Evolutionary conservation across 2,888 invertebrate species (phyloP).

Genomic region (Trachelus troglodyta): DNA sequence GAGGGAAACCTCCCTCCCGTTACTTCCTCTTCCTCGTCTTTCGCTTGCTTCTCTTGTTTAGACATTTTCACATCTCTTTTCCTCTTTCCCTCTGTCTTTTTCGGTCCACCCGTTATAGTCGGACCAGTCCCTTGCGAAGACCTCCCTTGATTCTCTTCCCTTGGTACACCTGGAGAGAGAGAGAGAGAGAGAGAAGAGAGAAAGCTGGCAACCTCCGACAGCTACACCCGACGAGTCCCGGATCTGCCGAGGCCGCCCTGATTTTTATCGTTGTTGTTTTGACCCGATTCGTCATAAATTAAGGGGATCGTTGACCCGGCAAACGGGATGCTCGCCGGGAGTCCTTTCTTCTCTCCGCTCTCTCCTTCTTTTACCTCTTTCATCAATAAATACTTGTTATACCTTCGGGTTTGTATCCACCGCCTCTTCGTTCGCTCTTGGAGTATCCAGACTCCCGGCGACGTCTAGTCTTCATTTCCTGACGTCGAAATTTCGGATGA

Average conservation of each 20-base stretch:
- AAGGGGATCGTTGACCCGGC: constrained; percentile 6
- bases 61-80: not conserved
- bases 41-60: not conserved
- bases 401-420: not conserved
- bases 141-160: not conserved
- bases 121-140: constrained; percentile 4
- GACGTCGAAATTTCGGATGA: not conserved
- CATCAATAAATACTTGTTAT: not conserved
- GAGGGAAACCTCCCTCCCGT: constrained; percentile 43
- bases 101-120: not conserved
- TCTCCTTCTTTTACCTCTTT: not conserved
- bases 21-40: constrained; percentile 1
- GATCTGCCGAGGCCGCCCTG: constrained; percentile 4
- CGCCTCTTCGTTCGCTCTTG: not conserved
- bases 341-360: not conserved
- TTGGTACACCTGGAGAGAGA: constrained; percentile 8
- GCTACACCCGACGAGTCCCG: not conserved
- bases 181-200: not conserved
- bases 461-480: not conserved
- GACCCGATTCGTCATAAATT: constrained; percentile 41
- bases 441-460: not conserved
- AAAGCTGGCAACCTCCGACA: not conserved
- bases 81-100: not conserved
- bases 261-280: constrained; percentile 49
- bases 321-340: not conserved